Base-by-base conservation (phyloP, 2,113 vertebrate species). In the Esox niger region DNA sequence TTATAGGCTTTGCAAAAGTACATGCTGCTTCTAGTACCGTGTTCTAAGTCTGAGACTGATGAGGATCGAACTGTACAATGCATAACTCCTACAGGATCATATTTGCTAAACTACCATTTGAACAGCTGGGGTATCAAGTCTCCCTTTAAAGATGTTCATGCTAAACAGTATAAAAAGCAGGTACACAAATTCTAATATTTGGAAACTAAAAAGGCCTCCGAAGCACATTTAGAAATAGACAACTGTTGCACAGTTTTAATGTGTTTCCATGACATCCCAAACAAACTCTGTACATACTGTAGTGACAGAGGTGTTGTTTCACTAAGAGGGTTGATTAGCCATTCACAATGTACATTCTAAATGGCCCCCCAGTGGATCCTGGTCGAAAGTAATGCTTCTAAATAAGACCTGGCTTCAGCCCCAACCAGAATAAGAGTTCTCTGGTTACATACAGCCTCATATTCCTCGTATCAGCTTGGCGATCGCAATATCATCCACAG, bases 101-200 rank as follows among this genome's bases (percentile, higher is more conserved):
- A 67, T 77, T 61, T 43, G 38, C 73, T 33, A 29, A 55, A 58
- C 57, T 46, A 33, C 35, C 49, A 52, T 33, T 59, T 63, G 63
- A 60, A 79, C 76, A 82, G 76, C 69, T 74, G 74, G 23, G n/a
- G 57, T 15, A 62, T 70, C 59, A 6, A 20, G 20, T 35, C 62
- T 1, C 11, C 58, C 47, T 26, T 26, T 9, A 32, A 46, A 31
- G 29, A 68, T 47, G 38, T 56, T 56, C 65, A 61, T 31, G 29
- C 65, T 71, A 69, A 65, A 75, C 62, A 6, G 3, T 64, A 26
- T 32, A 56, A 26, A 72, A 64, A 64, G 74, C 76, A 71, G 73
- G 79, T 31, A 13, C 70, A 25, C 30, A 20, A 56, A 58, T n/a
- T n/a, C n/a, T n/a, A n/a, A 68, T 73, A 23, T 17, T 38, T 46